Evolutionary conservation across 2,113 vertebrate genomes (phyloP).

Genomic region (Pantherophis guttatus): DNA sequence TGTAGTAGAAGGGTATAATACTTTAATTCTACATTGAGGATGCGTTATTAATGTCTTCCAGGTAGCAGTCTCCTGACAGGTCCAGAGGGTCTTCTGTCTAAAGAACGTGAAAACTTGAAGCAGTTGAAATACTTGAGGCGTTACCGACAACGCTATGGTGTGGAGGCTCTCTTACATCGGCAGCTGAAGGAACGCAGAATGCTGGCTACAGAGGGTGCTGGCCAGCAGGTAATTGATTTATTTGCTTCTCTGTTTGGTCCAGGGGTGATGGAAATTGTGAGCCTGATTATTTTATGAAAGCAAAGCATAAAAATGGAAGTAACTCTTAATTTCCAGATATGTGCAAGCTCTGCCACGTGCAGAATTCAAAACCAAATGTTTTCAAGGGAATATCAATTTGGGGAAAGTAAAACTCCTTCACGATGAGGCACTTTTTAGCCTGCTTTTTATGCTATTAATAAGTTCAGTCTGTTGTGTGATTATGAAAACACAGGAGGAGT

Average conservation of each 20-base stretch:
- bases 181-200: slow-evolving; percentile 89
- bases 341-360: background rate
- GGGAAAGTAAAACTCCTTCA: background rate
- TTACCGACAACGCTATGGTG: slow-evolving; percentile 90
- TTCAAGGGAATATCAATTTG: background rate
- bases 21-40: background rate
- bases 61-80: slow-evolving; percentile 90
- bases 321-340: background rate
- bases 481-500: background rate
- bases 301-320: background rate
- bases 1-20: background rate
- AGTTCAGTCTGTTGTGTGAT: background rate
- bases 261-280: background rate
- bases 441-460: background rate
- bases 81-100: slow-evolving; percentile 84
- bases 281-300: background rate
- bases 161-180: slow-evolving; percentile 90
- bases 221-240: slow-evolving; percentile 76
- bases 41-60: slow-evolving; percentile 28
- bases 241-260: background rate
- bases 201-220: slow-evolving; percentile 79
- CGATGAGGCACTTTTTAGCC: too few species aligned
- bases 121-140: slow-evolving; percentile 89
- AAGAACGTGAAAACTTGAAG: slow-evolving; percentile 90
- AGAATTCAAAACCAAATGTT: background rate